Percentiles rank a stretch among this genome's conserved stretches.
Evolutionary conservation across 2,797 vertebrate species (phyloP).

Genomic region (Orientallactaga sibirica): DNA sequence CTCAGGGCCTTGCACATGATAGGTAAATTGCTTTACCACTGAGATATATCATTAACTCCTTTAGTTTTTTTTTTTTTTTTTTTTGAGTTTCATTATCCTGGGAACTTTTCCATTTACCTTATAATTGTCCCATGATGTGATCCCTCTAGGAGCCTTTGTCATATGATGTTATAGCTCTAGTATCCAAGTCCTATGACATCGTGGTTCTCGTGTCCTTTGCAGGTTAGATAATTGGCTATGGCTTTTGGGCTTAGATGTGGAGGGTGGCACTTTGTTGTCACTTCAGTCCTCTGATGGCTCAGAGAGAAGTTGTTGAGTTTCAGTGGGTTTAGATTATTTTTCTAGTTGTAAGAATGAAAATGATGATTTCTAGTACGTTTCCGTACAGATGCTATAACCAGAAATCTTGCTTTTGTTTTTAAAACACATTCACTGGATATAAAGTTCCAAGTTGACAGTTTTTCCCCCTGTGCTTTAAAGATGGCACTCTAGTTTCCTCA

Average conservation of each 20-base stretch:
- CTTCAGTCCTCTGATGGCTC: constrained; percentile 5
- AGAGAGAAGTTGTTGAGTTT: constrained; percentile 41
- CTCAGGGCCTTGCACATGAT: background rate
- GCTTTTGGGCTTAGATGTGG: background rate
- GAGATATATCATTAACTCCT: no score
- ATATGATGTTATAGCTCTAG: background rate
- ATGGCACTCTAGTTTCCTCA: constrained; percentile 34
- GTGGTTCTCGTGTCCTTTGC: background rate
- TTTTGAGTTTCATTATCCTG: background rate
- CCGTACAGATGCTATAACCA: background rate
- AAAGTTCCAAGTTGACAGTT: constrained; percentile 66
- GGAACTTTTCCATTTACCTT: background rate
- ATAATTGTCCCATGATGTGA: background rate
- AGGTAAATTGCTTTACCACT: background rate
- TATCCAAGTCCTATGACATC: background rate
- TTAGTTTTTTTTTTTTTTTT: background rate
- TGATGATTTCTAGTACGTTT: background rate
- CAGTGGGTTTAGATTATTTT: constrained; percentile 1
- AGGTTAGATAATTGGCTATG: background rate
- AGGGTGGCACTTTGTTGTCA: background rate
- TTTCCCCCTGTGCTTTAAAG: constrained; percentile 42
- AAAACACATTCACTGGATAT: constrained; percentile 57
- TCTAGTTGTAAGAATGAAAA: background rate
- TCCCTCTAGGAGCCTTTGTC: no score
- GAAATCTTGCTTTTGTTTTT: constrained; percentile 56